Base-by-base conservation (phyloP, 2,888 invertebrate genomes). In the Isotomurus palustris region DNA sequence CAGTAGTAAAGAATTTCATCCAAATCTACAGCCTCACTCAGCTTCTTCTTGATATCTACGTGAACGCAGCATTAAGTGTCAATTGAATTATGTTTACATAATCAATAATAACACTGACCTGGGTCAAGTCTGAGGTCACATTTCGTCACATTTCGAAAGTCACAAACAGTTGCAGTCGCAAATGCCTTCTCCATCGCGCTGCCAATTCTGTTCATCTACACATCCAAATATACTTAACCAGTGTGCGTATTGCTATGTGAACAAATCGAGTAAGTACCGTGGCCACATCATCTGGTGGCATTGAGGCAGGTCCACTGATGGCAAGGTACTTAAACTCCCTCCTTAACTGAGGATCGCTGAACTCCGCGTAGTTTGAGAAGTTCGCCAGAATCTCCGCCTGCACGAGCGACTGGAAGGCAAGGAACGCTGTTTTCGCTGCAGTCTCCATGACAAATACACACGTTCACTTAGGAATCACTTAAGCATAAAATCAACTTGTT, bases 1-100 rank as follows among this genome's bases (percentile, higher is more conserved):
- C 71, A 72, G 35, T 71, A 72, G 48, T 72, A 63, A 14, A 70
- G 66, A 6, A 72, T 56, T 52, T 70, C 71, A 36, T 71, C 69
- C 35, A 69, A 72, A 54, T 72, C 65, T 14, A 49, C 53, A 1
- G 47, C 55, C 10, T 59, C 62, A 4, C 40, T 24, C 21, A 72
- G 29, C 44, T 65, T 69, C 2, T 63, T 56, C 29, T 68, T 61
- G 27, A 72, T 58, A 41, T 72, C 72, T 71, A 36, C 51, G n/a
- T n/a, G n/a, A n/a, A n/a, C n/a, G n/a, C n/a, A n/a, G n/a, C n/a
- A n/a, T n/a, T n/a, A n/a, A n/a, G n/a, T n/a, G n/a, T n/a, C n/a
- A 50, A 27, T 3, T 27, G 50, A 24, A 55, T 27, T 44, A n/a
- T n/a, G n/a, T n/a, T n/a, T n/a, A n/a, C n/a, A n/a, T n/a, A n/a